Percentiles rank a stretch among this genome's conserved stretches.
Conservation (phyloP, 2,113 vertebrate genomes). For the Rhynchopsitta pachyrhyncha region DNA sequence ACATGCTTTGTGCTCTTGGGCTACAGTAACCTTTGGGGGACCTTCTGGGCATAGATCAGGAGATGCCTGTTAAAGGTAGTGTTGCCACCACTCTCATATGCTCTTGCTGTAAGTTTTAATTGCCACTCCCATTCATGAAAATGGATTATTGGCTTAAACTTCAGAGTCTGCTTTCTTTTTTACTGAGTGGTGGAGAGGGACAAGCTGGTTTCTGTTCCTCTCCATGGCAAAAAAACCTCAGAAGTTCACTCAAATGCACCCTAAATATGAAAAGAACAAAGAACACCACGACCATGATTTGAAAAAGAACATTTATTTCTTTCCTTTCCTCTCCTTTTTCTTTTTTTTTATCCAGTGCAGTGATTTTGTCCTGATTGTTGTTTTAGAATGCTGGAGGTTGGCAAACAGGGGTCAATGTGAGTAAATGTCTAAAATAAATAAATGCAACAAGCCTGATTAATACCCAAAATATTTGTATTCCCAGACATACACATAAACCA, state of each 20-base stretch:
- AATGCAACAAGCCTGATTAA: not conserved
- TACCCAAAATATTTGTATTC: not conserved
- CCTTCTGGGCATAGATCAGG: not conserved
- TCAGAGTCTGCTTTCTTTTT: not conserved
- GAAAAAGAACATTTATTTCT: not conserved
- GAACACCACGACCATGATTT: not conserved
- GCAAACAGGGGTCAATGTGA: not conserved
- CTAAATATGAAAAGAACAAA: not conserved
- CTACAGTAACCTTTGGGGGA: not conserved
- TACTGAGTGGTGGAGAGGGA: not conserved
- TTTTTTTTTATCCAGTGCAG: not conserved
- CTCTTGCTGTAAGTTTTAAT: not conserved
- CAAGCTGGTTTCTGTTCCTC: not conserved
- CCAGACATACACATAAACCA: not conserved
- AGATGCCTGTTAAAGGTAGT: not conserved
- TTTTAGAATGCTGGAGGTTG: not conserved
- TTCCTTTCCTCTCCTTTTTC: too few relatives aligned
- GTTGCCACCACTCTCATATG: not conserved
- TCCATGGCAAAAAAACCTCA: not conserved
- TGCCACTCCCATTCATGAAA: not conserved
- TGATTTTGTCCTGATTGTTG: not conserved
- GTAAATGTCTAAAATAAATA: constrained; percentile 25
- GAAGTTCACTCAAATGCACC: not conserved
- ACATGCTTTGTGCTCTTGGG: not conserved
- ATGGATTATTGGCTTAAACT: not conserved